Evolutionary conservation across 2,888 invertebrate species (phyloP), one percentile per base, ranked within the genome.

Genomic region (Drosophila yooni): DNA sequence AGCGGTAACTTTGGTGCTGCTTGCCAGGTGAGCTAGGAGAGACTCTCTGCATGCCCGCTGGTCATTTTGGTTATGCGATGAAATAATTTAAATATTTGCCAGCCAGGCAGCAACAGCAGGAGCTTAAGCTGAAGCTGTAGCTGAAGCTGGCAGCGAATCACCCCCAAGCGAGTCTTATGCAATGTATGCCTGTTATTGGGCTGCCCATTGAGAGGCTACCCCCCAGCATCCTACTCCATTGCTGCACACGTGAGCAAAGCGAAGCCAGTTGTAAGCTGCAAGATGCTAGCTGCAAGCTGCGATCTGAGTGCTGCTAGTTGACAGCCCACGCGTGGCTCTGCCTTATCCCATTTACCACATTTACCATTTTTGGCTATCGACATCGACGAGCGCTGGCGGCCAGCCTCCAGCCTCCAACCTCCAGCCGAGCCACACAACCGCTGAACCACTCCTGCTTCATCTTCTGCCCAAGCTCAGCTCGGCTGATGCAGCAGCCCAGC

Each of bases 321-420:
- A 87, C 87, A 88, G 88, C 88, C 89, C 88, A 88, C 88, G 89
- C 88, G 88, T 89, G 88, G 89, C 82, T 83, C 82, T 82, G 82
- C 82, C 84, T 88, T 88, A 88, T 89, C 83, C 88, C 88, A 89
- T 88, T 89, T 89, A 89, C 88, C 88, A 86, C 88, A 89, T 88
- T 88, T 89, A 88, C 88, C 88, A 84, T 88, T 89, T 88, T 88
- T 89, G 88, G 88, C 88, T 86, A 88, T 88, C 89, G 88, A 89
- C 82, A 82, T 83, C 88, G 82, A 74, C 58, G 70, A 81, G 79
- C 83, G 83, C 83, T 83, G 82, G 82, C 82, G 82, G 84, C 77
- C 80, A 82, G 83, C 82, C 83, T 84, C 83, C 85, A 82, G 76
- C 70, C 58, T 70, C 65, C 64, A 68, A 71, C 61, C 82, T 64